Conservation (phyloP, 2,113 vertebrate species). For the Mormyrus lacerda region DNA sequence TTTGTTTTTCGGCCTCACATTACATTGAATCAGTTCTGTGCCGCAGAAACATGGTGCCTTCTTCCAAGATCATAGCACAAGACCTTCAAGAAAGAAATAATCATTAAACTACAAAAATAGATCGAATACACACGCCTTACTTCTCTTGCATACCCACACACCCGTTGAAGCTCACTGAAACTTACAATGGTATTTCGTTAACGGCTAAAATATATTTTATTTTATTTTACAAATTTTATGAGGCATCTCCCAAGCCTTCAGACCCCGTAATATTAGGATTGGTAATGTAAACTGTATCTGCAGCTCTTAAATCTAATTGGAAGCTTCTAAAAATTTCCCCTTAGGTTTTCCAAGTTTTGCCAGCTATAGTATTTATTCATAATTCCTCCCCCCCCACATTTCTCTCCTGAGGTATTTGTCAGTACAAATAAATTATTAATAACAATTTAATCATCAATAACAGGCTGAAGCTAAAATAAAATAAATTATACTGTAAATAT, state of each 20-base stretch:
- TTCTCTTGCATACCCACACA: neutral
- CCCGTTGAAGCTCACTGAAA: neutral
- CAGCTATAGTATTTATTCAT: slow-evolving; percentile 11
- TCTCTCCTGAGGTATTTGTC: neutral
- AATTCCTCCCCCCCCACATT: neutral
- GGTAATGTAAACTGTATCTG: neutral
- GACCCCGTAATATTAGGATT: neutral
- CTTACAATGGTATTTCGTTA: neutral
- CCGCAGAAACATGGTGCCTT: neutral
- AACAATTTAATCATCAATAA: neutral
- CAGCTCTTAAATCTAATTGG: neutral
- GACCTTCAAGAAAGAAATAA: neutral
- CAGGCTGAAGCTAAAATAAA: neutral
- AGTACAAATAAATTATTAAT: neutral
- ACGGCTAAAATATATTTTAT: neutral
- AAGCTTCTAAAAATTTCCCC: neutral
- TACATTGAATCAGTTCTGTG: neutral
- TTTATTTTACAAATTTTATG: too few relatives aligned
- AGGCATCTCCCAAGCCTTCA: neutral
- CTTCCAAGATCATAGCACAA: neutral
- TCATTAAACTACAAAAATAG: neutral
- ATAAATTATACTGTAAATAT: too few relatives aligned
- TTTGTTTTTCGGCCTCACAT: neutral
- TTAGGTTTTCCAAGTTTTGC: neutral
- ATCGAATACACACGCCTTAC: neutral